Conservation (phyloP, 2,888 invertebrate genomes). For the Pyrgus malvae region DNA sequence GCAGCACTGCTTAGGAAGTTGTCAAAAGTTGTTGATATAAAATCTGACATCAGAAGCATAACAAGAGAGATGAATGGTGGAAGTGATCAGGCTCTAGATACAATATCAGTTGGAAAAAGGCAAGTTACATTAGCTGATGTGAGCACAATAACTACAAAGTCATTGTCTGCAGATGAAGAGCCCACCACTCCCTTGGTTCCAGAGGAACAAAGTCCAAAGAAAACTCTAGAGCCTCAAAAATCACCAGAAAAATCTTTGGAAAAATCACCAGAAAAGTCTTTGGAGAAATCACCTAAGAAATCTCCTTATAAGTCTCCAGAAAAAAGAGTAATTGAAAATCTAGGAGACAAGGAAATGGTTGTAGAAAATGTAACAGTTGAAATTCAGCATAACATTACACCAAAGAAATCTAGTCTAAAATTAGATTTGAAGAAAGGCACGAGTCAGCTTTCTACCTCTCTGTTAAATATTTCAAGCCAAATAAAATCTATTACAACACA, state of each 20-base stretch:
- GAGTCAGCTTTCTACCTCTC: constrained; percentile 66
- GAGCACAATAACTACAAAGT: constrained; percentile 68
- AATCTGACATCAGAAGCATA: constrained; percentile 55
- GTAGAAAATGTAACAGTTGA: constrained; percentile 75
- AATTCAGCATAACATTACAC: constrained; percentile 75
- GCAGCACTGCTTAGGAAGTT: constrained; percentile 68
- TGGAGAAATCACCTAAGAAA: constrained; percentile 31
- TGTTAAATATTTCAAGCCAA: constrained; percentile 76
- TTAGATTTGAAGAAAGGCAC: constrained; percentile 73
- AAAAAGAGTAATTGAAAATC: constrained; percentile 37
- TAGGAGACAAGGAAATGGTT: constrained; percentile 57
- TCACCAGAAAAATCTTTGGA: constrained; percentile 33
- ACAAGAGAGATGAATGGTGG: constrained; percentile 67
- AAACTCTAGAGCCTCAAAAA: constrained; percentile 30
- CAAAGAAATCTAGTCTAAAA: constrained; percentile 73
- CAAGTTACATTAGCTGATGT: constrained; percentile 67
- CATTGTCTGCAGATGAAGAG: constrained; percentile 59
- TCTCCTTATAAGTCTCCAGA: constrained; percentile 39
- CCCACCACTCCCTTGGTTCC: too few relatives aligned
- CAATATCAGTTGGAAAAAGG: constrained; percentile 45
- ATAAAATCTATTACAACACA: constrained; percentile 76
- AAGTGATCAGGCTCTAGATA: constrained; percentile 53
- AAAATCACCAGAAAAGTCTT: constrained; percentile 33
- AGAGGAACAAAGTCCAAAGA: constrained; percentile 36
- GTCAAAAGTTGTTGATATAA: constrained; percentile 72